Evolutionary conservation across 2,888 invertebrate species (phyloP).

Genomic region (Polydrusus pterygomalis): DNA sequence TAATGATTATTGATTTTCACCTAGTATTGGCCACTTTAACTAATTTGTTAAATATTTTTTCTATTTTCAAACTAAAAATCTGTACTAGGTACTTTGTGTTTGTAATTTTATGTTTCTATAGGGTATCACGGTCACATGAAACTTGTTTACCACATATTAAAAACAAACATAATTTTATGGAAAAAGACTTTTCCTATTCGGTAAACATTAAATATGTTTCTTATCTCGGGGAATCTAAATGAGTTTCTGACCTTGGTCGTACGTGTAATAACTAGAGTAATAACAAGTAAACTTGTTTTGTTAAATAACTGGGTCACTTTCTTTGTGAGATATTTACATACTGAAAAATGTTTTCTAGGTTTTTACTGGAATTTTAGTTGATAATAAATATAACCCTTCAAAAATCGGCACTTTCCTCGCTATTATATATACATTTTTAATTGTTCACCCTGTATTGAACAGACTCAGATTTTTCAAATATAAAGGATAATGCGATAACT

Average conservation of each 20-base stretch:
- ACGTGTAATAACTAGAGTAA: constrained; percentile 48
- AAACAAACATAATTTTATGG: constrained; percentile 8
- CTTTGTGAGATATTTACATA: constrained; percentile 31
- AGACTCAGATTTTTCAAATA: too few relatives aligned
- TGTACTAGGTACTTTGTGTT: too few relatives aligned
- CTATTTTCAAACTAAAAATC: background rate
- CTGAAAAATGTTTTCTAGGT: background rate
- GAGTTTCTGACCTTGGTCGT: constrained; percentile 31
- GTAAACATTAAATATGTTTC: constrained; percentile 1
- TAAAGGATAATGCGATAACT: too few relatives aligned
- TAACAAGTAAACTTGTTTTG: constrained; percentile 47
- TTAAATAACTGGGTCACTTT: constrained; percentile 48
- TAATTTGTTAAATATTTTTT: too few relatives aligned
- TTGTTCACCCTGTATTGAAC: too few relatives aligned
- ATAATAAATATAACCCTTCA: too few relatives aligned
- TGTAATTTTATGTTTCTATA: background rate
- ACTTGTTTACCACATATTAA: background rate
- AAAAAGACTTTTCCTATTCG: background rate
- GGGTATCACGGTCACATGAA: background rate
- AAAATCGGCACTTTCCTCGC: too few relatives aligned
- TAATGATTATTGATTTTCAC: too few relatives aligned
- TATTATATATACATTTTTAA: too few relatives aligned
- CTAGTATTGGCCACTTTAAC: too few relatives aligned
- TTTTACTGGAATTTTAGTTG: too few relatives aligned
- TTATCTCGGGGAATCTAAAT: constrained; percentile 49